These are phyloP conservation scores for Pterostichus niger DNA, from an alignment of 2,888 invertebrate species.

Conservation along the genomic window DNA sequence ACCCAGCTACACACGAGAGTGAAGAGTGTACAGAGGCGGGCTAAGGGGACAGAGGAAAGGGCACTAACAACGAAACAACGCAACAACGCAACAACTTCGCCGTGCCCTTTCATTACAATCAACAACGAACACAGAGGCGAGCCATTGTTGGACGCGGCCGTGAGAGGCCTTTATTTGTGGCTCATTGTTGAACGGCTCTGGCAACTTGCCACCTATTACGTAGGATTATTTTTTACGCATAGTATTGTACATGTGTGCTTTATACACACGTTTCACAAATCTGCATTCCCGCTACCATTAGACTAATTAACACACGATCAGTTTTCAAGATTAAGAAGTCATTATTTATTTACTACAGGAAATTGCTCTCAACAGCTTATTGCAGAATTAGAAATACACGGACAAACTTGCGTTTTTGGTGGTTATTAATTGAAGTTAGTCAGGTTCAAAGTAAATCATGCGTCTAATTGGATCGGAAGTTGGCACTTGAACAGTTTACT, in stretches of 20 bases:
- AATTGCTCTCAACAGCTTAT: too few species aligned
- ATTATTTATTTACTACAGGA: too few species aligned
- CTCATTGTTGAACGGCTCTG: conserved; percentile 48
- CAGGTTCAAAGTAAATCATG: too few species aligned
- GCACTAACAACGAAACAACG: conserved; percentile 49
- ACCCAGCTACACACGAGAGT: conserved; percentile 7
- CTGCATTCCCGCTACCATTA: background rate
- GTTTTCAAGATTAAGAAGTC: too few species aligned
- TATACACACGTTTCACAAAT: conserved; percentile 3
- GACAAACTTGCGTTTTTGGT: too few species aligned
- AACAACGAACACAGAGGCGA: conserved; percentile 11
- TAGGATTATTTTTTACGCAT: conserved; percentile 50
- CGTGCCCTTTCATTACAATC: conserved; percentile 55
- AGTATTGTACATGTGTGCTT: conserved; percentile 14
- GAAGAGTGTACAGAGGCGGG: background rate
- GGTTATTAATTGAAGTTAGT: too few species aligned
- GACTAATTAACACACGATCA: too few species aligned
- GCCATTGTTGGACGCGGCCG: conserved; percentile 35
- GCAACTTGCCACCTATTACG: conserved; percentile 56
- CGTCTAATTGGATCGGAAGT: too few species aligned
- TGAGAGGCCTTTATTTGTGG: conserved; percentile 55
- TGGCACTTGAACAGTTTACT: too few species aligned
- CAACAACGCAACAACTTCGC: conserved; percentile 53
- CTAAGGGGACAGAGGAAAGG: background rate
- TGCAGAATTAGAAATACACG: too few species aligned